Conservation (phyloP, 2,113 vertebrate species). For the Setophaga coronata region DNA sequence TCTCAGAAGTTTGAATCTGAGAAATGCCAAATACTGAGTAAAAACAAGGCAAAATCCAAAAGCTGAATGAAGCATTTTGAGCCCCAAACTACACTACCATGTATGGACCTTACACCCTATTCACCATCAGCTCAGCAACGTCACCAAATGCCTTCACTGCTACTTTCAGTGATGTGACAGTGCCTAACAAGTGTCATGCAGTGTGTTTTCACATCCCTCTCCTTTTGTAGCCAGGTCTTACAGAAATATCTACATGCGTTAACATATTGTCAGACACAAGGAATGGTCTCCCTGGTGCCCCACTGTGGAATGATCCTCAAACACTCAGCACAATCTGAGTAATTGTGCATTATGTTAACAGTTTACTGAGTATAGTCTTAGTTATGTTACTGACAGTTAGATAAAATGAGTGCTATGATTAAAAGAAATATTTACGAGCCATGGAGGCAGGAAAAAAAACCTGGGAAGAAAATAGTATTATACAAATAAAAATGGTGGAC, state of each 20-base stretch:
- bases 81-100: rapidly evolving
- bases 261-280: not conserved
- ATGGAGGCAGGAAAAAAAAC: not conserved
- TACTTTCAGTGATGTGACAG: not conserved
- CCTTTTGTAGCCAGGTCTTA: not conserved
- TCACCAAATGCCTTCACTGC: not conserved
- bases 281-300: not conserved
- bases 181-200: not conserved
- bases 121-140: not conserved
- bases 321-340: not conserved
- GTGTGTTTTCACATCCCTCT: not conserved
- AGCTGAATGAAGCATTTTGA: not conserved
- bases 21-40: not conserved
- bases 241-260: not conserved
- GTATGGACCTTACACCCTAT: rapidly evolving
- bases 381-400: not conserved
- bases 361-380: not conserved
- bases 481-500: not conserved
- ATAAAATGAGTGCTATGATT: not conserved
- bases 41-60: not conserved
- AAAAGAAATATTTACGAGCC: not conserved
- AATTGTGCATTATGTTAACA: not conserved
- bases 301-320: not conserved
- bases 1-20: not conserved
- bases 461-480: not conserved